Evolutionary conservation across 2,797 vertebrate species (phyloP), one percentile per base, ranked within the genome.

Genomic region (Acanthurus lineatus): DNA sequence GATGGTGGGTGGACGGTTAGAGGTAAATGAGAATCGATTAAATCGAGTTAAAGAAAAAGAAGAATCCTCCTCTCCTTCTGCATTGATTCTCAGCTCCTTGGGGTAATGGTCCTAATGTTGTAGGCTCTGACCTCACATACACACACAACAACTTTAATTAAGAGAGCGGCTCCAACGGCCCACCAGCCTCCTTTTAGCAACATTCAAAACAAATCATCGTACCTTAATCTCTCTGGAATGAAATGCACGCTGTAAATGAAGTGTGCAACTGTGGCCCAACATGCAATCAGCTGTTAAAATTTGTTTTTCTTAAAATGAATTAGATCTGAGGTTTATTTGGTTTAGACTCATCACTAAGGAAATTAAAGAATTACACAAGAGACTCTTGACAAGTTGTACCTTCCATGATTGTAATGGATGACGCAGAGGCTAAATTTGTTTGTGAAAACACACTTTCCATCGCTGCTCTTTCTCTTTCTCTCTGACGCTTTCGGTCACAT

Each of bases 21-120:
- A 81, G 87, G 76, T 92, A 94, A 96, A 94, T 88, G 92, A 95
- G 92, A 96, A 95, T 96, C 92, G 75, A 35, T 35, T 35, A 0
- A 35, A 94, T 95, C 89, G 83, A 76, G 75, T 67, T 62, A 77
- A 35, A 35, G 32, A 35, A 35, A 35, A 35, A 35, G 32, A 88
- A 78, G 76, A 85, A 89, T 79, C 85, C 67, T 67, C 79, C 83
- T 88, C 91, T 91, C 84, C 82, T 54, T 16, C 73, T 45, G 44
- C 77, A 93, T 95, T 90, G 94, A 95, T 94, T 92, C 87, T 74
- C 85, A 70, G 77, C 77, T 87, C 87, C 83, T 78, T 70, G 15
- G 63, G 89, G 90, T 93, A 92, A 93, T 79, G 85, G 83, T 58
- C 82, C 20, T 69, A 84, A 88, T 77, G 88, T 86, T 91, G 81